Base-by-base conservation (phyloP, 2,888 invertebrate species). In the Drosophila ustulata region DNA sequence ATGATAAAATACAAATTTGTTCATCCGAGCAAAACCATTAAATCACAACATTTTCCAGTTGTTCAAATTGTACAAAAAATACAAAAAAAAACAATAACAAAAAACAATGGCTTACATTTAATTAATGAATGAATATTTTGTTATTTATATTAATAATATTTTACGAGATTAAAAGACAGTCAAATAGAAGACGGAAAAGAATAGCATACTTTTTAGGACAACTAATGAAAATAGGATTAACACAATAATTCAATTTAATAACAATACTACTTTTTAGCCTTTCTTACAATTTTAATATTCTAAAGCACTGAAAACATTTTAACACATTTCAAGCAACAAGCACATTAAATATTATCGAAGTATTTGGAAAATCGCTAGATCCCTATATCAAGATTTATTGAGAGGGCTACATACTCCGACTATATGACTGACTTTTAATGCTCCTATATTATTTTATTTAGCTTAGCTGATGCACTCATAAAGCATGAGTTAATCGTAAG, bases 21-120 rank as follows among this genome's bases (percentile, higher is more conserved):
- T 64, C 37, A 66, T 56, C 52, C 62, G 57, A 79, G 59, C 69
- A 82, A 70, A 49, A 50, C 45, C 58, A 79, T 62, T 57, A 45
- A 66, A 56, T 66, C 61, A 58, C 47, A 63, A 59, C 53, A 76
- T 59, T 59, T 51, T 37, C 39, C 64, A 75, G 51, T 51, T 65
- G 50, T 66, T 58, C 30, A 43, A 56, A 28, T 43, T 61, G 25
- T 56, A 52, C 37, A 56, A 46, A 30, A 41, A 50, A 26, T 8
- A 30, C 7, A 13, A 7, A 25, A 34, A 34, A 32, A 23, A 23
- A 51, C 49, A 49, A 49, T 30, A 49, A 49, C 43, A 30, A 23
- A 34, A 41, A 53, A 45, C 18, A 57, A 45, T 43, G 39, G 18
- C 39, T 41, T 71, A 43, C 46, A 46, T 37, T 53, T 76, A 32